These are phyloP conservation scores for Junonia oenone DNA, from an alignment of 2,888 invertebrate species.

Conservation along the genomic window DNA sequence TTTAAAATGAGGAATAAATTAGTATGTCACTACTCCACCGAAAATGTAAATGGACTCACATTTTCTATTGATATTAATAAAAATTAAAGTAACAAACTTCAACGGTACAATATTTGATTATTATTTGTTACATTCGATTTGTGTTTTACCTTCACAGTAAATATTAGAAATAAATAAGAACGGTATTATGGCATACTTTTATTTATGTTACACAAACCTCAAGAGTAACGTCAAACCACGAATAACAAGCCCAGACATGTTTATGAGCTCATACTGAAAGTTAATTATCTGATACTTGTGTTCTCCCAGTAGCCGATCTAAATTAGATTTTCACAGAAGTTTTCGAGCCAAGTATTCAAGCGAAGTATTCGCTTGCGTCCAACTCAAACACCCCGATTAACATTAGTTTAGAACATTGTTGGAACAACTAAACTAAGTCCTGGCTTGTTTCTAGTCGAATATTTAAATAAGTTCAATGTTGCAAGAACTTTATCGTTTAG, in stretches of 20 bases:
- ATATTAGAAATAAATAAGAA: not conserved
- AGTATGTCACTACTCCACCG: too few relatives aligned
- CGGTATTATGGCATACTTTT: not conserved
- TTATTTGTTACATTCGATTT: too few relatives aligned
- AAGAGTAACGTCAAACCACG: conserved; percentile 26
- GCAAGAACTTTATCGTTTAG: conserved; percentile 48
- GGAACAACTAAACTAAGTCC: conserved; percentile 45
- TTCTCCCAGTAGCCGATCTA: conserved; percentile 41
- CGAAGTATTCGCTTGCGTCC: conserved; percentile 41
- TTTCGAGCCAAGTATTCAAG: conserved; percentile 41
- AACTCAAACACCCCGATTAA: conserved; percentile 53
- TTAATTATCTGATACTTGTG: conserved; percentile 50
- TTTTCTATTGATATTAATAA: too few relatives aligned
- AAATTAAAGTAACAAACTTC: too few relatives aligned
- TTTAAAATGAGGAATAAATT: too few relatives aligned
- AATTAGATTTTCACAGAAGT: conserved; percentile 50
- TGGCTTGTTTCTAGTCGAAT: conserved; percentile 48
- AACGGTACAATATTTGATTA: too few relatives aligned
- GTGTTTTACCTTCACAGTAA: too few relatives aligned
- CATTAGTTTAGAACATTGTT: conserved; percentile 59
- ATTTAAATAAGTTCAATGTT: conserved; percentile 59
- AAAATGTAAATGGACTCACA: too few relatives aligned
- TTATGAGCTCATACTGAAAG: conserved; percentile 45
- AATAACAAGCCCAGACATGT: conserved; percentile 41
- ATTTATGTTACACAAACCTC: conserved; percentile 1